Base-by-base conservation (phyloP, 92 coral and sea anemone species). In the Paramuricea clavata region DNA sequence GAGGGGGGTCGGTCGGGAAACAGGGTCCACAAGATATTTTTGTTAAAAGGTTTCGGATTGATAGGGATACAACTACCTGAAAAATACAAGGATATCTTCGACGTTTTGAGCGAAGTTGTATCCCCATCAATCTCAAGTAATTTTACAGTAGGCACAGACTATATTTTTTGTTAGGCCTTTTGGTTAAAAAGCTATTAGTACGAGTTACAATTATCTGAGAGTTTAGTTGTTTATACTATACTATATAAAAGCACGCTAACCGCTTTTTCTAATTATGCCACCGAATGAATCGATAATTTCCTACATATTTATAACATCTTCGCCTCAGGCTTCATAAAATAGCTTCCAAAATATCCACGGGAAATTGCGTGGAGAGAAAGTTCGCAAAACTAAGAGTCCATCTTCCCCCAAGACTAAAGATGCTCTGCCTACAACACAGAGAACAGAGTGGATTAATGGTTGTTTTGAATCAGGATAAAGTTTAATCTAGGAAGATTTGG, bases 371-470 rank as follows among this genome's bases (percentile, higher is more conserved):
- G 43, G 43, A 49, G 42, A 32, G 32, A 43, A 74, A 31, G 81
- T 49, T 52, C 41, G 47, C 35, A 36, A 17, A 76, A 17, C n/a
- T 49, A 42, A 21, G 15, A 21, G 6, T 21, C 62, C 25, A 19
- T 33, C 26, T 12, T 50, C 49, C 82, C 64, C 82, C 27, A 13
- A 26, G 50, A 22, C 92, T 95, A 94, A 79, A 92, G 94, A 92
- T 95, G 94, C 87, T 95, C 98, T 93, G 98, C 98, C 98, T 95
- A 94, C 91, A 95, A 95, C 96, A 95, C 96, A 94, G 95, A 94
- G 98, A 95, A 95, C 98, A 94, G 86, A 93, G 98, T 91, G 98
- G 98, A 95, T 95, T 93, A 95, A 94, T 93, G 67, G 68, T 60
- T 13, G 60, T 31, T 23, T 74, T 44, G n/a, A 13, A 74, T 21